Evolutionary conservation across 2,797 vertebrate genomes (phyloP).

Genomic region (Eremophila alpestris): DNA sequence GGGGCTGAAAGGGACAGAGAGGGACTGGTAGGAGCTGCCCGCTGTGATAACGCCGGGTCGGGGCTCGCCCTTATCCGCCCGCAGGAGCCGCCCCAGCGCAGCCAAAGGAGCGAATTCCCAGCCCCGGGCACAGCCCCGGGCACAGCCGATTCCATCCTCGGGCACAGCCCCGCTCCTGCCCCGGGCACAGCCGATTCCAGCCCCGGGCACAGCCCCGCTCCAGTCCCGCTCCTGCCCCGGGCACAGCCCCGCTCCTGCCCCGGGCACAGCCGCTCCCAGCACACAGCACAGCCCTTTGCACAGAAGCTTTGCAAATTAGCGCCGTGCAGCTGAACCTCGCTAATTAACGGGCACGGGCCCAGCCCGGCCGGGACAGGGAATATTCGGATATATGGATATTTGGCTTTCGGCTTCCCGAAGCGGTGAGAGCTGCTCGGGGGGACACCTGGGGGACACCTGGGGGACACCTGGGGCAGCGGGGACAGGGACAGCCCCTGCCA

Average conservation of each 20-base stretch:
- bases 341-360: not conserved
- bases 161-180: too few species aligned
- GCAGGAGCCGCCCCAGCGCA: not conserved
- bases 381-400: not conserved
- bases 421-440: not conserved
- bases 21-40: not conserved
- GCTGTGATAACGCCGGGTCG: not conserved
- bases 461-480: not conserved
- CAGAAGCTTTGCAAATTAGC: not conserved
- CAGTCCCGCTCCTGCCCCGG: too few species aligned
- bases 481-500: not conserved
- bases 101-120: not conserved
- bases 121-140: not conserved
- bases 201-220: not conserved
- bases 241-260: too few species aligned
- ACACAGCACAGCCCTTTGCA: too few species aligned
- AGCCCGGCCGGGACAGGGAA: not conserved
- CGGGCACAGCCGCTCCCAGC: too few species aligned
- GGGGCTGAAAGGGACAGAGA: not conserved
- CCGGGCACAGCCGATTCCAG: too few species aligned
- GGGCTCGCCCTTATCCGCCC: not conserved
- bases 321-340: not conserved
- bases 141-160: not conserved
- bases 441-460: not conserved
- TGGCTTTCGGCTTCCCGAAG: not conserved